phyloP scores from a whole-genome alignment of 2,113 vertebrate species.

The Atractosteus spatula region DNA sequence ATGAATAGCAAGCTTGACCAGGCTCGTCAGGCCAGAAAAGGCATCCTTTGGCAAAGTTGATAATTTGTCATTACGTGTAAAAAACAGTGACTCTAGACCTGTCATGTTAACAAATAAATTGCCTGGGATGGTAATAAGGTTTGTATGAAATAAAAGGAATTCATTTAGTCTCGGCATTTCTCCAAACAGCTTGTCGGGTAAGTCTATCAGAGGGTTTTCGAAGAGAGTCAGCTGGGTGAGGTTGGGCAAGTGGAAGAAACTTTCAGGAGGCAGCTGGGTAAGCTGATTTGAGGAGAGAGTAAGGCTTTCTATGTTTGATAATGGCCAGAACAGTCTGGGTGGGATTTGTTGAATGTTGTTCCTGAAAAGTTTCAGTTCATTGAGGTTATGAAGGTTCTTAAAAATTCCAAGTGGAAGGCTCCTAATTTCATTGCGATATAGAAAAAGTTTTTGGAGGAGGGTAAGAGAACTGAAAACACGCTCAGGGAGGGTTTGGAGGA shows the following conservation, averaged over 20 bases:
- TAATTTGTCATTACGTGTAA: constrained; percentile 50
- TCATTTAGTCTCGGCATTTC: constrained; percentile 49
- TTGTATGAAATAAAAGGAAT: constrained; percentile 58
- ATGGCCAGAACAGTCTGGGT: constrained; percentile 46
- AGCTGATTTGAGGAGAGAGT: constrained; percentile 55
- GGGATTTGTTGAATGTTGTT: constrained; percentile 51
- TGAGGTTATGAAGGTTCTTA: constrained; percentile 46
- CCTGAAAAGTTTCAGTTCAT: constrained; percentile 48
- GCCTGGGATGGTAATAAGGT: constrained; percentile 53
- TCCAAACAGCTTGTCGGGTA: constrained; percentile 60
- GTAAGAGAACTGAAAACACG: constrained; percentile 46
- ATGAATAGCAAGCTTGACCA: constrained; percentile 49
- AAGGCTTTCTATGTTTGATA: constrained; percentile 43
- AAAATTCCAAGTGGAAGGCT: constrained; percentile 50
- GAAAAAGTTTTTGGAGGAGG: constrained; percentile 52
- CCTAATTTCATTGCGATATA: constrained; percentile 56
- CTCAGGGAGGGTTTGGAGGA: constrained; percentile 47
- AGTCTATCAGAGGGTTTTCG: constrained; percentile 54
- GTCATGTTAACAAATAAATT: constrained; percentile 60
- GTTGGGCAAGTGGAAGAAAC: constrained; percentile 47
- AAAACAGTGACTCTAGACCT: constrained; percentile 44
- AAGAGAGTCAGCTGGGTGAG: constrained; percentile 53
- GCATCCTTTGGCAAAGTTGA: constrained; percentile 45
- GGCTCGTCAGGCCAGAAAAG: constrained; percentile 50
- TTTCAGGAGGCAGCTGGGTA: constrained; percentile 45